Evolutionary conservation across 2,888 invertebrate species (phyloP).

Genomic region (Drosophila leonis): DNA sequence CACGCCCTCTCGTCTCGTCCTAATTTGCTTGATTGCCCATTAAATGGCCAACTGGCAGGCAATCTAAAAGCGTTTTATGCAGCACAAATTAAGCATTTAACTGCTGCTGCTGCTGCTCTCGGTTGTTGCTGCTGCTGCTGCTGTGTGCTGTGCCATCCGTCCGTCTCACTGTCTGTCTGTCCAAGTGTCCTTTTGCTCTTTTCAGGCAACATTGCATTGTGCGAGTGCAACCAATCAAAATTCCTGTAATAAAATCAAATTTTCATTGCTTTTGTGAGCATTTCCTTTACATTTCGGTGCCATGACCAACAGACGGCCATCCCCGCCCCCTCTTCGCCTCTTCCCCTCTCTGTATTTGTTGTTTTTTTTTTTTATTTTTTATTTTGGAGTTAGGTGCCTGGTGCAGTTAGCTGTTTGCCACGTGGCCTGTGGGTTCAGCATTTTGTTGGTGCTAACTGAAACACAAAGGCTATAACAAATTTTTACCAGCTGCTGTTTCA

Average conservation of each 20-base stretch:
- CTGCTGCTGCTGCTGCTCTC: background rate
- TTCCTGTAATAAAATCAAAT: constrained; percentile 79
- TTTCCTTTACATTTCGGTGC: constrained; percentile 59
- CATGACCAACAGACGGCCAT: background rate
- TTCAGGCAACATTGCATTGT: constrained; percentile 49
- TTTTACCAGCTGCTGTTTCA: constrained; percentile 65
- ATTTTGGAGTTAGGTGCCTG: constrained; percentile 13
- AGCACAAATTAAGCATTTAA: constrained; percentile 56
- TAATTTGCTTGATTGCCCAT: constrained; percentile 56
- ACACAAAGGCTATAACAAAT: constrained; percentile 66
- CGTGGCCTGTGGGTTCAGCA: constrained; percentile 28
- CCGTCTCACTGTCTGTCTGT: background rate
- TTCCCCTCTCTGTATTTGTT: constrained; percentile 32
- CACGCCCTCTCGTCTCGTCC: constrained; percentile 28
- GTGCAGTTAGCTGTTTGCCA: constrained; percentile 42
- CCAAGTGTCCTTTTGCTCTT: constrained; percentile 8
- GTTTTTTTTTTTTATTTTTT: background rate
- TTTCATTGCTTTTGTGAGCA: constrained; percentile 74
- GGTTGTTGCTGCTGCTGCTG: background rate
- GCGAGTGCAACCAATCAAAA: constrained; percentile 76
- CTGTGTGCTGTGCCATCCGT: background rate
- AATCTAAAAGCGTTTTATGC: constrained; percentile 44
- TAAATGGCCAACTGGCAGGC: constrained; percentile 37
- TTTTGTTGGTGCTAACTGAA: constrained; percentile 50
- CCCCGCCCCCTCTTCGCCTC: background rate